These are phyloP conservation scores for Cygnus buccinator DNA, from an alignment of 2,113 vertebrate genomes.

Conservation along the genomic window DNA sequence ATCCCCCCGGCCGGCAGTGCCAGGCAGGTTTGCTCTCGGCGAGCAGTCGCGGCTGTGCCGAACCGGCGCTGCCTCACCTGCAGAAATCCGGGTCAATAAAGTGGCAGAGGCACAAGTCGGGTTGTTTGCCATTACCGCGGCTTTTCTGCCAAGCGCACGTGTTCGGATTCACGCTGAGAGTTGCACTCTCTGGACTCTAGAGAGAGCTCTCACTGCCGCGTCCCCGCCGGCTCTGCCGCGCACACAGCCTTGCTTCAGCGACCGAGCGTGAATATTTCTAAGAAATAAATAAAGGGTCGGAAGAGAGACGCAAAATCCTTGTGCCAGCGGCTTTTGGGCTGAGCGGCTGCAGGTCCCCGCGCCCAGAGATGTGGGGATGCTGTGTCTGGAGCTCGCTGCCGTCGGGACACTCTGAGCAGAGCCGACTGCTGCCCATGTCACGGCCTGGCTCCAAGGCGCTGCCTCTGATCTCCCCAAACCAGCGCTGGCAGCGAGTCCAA, in stretches of 20 bases:
- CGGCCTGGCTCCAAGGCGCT: neutral
- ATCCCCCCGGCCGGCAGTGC: neutral
- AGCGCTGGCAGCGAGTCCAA: neutral
- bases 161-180: neutral
- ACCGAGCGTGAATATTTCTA: neutral
- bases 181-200: too few relatives aligned
- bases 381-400: neutral
- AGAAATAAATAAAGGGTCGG: neutral
- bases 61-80: neutral
- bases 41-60: neutral
- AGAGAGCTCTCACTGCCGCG: neutral
- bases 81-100: neutral
- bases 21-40: neutral
- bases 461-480: neutral
- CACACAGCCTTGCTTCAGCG: neutral
- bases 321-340: neutral
- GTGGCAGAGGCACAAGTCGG: neutral
- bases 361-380: too few relatives aligned
- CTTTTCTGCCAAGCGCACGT: neutral
- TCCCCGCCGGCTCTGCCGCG: neutral
- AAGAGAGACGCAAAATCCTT: neutral
- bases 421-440: fast-evolving
- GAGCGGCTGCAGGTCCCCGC: neutral
- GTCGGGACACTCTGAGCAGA: neutral
- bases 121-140: neutral